A percentile compares a stretch with the other conserved stretches of the same genome.
Conservation (phyloP, 1,140 invertebrate species). For the Colletes gigas region DNA sequence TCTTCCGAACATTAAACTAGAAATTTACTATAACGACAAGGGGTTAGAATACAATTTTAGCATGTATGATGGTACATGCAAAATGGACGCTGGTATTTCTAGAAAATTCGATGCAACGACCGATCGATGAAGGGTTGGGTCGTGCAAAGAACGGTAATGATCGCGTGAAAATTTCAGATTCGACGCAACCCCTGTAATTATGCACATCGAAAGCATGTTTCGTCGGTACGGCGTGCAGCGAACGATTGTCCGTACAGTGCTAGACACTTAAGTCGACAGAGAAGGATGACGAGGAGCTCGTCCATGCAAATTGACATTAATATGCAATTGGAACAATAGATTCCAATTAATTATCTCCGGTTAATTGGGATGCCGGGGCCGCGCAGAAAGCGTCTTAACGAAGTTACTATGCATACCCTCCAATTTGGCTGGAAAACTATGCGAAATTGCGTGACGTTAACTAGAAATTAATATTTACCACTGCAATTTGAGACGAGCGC, state of each 20-base stretch:
- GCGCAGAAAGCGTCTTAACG: slow-evolving; percentile 29
- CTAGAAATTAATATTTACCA: slow-evolving; percentile 30
- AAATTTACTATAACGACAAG: no score
- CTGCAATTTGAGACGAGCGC: background rate
- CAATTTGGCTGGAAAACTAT: slow-evolving; percentile 39
- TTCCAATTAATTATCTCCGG: slow-evolving; percentile 49
- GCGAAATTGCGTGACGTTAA: slow-evolving; percentile 10
- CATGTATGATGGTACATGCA: background rate
- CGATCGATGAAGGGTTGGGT: no score
- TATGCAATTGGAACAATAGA: slow-evolving; percentile 54
- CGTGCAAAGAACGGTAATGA: no score
- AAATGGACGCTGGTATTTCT: no score
- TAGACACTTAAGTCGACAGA: slow-evolving; percentile 1
- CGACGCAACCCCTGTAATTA: no score
- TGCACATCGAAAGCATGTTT: no score
- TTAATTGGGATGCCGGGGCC: slow-evolving; percentile 28
- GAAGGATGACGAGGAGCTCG: slow-evolving; percentile 27
- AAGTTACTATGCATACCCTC: slow-evolving; percentile 27
- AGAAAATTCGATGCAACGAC: no score
- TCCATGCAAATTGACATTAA: slow-evolving; percentile 53
- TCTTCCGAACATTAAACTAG: no score
- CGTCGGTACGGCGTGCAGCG: no score
- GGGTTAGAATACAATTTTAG: no score
- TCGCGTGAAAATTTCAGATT: no score
- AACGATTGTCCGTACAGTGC: background rate